Conservation (phyloP, 2,888 invertebrate genomes). For the Biston betularia region DNA sequence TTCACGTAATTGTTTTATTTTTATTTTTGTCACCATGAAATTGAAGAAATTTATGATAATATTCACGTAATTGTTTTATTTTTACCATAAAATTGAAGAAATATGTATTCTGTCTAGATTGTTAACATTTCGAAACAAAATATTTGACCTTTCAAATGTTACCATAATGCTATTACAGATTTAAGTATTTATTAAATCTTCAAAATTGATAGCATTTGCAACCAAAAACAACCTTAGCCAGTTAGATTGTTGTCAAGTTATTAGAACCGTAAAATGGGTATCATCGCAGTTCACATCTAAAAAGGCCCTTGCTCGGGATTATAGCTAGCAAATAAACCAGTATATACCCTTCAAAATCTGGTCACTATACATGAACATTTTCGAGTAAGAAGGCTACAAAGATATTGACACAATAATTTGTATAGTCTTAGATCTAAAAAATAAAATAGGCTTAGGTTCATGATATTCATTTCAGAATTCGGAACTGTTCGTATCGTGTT, state of each 20-base stretch:
- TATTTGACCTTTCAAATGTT: neutral
- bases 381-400: neutral
- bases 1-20: neutral
- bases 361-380: constrained; percentile 46
- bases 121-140: neutral
- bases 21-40: neutral
- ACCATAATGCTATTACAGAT: neutral
- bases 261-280: constrained; percentile 21
- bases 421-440: no score
- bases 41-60: neutral
- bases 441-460: no score
- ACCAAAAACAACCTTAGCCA: neutral
- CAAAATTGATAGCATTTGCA: constrained; percentile 9
- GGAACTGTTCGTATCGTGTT: no score
- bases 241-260: constrained; percentile 15
- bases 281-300: constrained; percentile 27
- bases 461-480: no score
- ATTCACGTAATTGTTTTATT: neutral
- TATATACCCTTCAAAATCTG: constrained; percentile 40
- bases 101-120: neutral
- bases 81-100: neutral
- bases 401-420: neutral
- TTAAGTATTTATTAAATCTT: neutral
- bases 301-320: constrained; percentile 35
- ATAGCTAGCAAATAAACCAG: constrained; percentile 49